Evolutionary conservation across 2,113 vertebrate genomes (phyloP).

Genomic region (Cyprinodon brontotheroides): DNA sequence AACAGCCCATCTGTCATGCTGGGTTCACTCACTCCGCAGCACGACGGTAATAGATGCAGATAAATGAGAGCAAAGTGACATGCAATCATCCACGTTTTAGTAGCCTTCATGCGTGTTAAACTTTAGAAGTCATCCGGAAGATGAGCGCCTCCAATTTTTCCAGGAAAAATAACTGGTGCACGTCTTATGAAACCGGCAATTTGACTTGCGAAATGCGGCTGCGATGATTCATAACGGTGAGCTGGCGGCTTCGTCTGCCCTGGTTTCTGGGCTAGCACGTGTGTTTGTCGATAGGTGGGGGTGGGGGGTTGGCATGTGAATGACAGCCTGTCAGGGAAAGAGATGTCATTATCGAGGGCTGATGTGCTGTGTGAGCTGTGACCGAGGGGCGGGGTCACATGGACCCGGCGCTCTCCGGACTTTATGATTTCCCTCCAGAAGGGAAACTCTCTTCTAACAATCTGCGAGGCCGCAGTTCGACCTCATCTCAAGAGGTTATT

Average conservation of each 20-base stretch:
- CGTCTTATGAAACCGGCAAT: conserved; percentile 64
- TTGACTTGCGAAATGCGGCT: conserved; percentile 76
- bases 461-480: conserved; percentile 49
- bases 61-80: conserved; percentile 70
- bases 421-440: conserved; percentile 67
- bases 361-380: conserved; percentile 56
- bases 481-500: conserved; percentile 60
- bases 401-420: conserved; percentile 52
- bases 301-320: conserved; percentile 44
- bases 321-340: conserved; percentile 71
- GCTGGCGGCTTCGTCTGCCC: conserved; percentile 44
- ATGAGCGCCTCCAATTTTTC: conserved; percentile 68
- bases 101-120: conserved; percentile 61
- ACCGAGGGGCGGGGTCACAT: conserved; percentile 54
- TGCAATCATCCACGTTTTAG: conserved; percentile 67
- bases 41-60: conserved; percentile 61
- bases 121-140: conserved; percentile 59
- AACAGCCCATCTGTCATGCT: conserved; percentile 62
- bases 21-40: conserved; percentile 58
- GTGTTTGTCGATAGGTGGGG: conserved; percentile 2
- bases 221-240: conserved; percentile 61
- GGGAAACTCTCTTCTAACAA: conserved; percentile 63
- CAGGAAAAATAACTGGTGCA: conserved; percentile 68
- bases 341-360: conserved; percentile 69
- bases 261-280: conserved; percentile 31